Evolutionary conservation across 1,140 invertebrate genomes (phyloP).

Genomic region (Eueides isabella): DNA sequence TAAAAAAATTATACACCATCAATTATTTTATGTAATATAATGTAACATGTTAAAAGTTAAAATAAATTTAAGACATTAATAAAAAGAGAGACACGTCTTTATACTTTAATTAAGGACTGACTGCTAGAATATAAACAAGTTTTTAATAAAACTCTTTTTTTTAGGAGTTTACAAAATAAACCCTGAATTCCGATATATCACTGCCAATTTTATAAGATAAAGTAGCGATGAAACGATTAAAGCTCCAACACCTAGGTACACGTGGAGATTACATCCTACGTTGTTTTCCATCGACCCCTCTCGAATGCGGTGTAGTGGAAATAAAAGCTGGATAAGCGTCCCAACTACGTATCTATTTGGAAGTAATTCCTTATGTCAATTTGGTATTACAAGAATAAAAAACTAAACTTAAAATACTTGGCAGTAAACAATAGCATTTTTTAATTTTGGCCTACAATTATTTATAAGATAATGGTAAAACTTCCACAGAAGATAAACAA

Average conservation of each 20-base stretch:
- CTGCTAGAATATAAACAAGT: background rate
- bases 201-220: background rate
- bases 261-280: constrained; percentile 39
- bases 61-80: too few species aligned
- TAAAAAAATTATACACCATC: too few species aligned
- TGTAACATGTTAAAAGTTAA: too few species aligned
- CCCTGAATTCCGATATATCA: background rate
- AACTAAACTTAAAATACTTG: too few species aligned
- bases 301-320: constrained; percentile 32
- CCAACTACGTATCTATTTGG: constrained; percentile 25
- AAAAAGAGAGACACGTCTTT: too few species aligned
- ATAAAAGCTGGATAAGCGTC: constrained; percentile 38
- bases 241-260: constrained; percentile 18
- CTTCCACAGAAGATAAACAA: background rate
- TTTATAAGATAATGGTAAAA: background rate
- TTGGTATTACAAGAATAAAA: background rate
- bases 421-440: too few species aligned
- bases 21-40: too few species aligned
- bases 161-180: background rate
- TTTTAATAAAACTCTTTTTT: background rate
- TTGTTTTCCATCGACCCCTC: constrained; percentile 38
- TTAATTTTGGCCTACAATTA: too few species aligned
- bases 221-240: constrained; percentile 20
- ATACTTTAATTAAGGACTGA: too few species aligned
- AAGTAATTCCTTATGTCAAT: background rate